Conservation (phyloP, 2,113 vertebrate genomes). For the Cryptomyrus ogoouensis region DNA sequence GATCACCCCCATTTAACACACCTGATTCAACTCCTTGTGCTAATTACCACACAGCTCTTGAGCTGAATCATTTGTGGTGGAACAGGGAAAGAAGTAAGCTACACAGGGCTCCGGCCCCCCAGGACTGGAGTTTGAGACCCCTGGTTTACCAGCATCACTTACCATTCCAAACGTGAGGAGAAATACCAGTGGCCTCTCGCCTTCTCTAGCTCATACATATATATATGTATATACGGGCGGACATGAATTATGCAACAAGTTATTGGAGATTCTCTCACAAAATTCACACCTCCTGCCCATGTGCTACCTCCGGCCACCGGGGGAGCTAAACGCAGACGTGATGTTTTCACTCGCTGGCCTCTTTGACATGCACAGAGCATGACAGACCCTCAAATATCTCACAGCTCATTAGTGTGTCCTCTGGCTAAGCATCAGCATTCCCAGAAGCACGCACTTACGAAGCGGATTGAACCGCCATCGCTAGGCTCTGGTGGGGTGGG, state of each 20-base stretch:
- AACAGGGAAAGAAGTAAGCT: too few relatives aligned
- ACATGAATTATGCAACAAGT: conserved; percentile 4
- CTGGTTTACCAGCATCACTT: too few relatives aligned
- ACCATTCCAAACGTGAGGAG: not conserved
- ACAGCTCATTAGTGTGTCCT: conserved; percentile 7
- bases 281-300: not conserved
- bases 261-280: not conserved
- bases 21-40: too few relatives aligned
- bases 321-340: not conserved
- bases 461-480: too few relatives aligned
- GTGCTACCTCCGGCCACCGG: not conserved
- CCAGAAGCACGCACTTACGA: not conserved
- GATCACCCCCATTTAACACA: too few relatives aligned
- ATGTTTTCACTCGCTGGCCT: not conserved
- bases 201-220: not conserved
- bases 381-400: not conserved
- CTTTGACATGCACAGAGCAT: not conserved
- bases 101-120: too few relatives aligned
- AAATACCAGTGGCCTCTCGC: not conserved
- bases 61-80: too few relatives aligned
- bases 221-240: not conserved
- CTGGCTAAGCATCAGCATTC: not conserved
- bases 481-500: not conserved
- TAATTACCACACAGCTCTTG: too few relatives aligned
- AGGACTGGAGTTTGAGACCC: too few relatives aligned